phyloP scores from a whole-genome alignment of 2,888 invertebrate genomes.

The Diaprepes abbreviatus region DNA sequence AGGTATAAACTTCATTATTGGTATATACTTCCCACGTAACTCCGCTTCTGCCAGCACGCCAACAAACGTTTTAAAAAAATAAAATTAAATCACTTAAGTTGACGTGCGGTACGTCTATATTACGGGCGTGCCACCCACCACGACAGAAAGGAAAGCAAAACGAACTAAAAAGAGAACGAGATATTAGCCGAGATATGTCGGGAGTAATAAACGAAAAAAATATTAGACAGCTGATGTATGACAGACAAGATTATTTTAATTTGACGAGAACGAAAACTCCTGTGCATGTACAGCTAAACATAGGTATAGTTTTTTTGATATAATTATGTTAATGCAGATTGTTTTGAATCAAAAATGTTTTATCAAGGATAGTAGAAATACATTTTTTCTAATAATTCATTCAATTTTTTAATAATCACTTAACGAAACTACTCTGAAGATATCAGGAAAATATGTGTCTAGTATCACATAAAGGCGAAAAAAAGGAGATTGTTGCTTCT shows the following conservation, averaged over 20 bases:
- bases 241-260: conserved; percentile 19
- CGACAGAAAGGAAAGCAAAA: conserved; percentile 43
- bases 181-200: conserved; percentile 46
- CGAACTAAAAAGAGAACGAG: conserved; percentile 28
- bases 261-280: not conserved
- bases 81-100: conserved; percentile 57
- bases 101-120: conserved; percentile 61
- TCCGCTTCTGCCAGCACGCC: conserved; percentile 22
- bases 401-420: no score
- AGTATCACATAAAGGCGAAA: no score
- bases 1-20: no score
- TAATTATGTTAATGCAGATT: no score
- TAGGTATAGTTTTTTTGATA: not conserved
- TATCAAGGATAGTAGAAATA: no score
- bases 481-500: no score
- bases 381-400: no score
- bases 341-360: no score
- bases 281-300: not conserved
- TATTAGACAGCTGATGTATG: conserved; percentile 42
- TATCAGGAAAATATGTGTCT: no score
- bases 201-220: conserved; percentile 40
- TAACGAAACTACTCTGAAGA: no score
- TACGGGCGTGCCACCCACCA: conserved; percentile 49
- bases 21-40: not conserved
- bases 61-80: conserved; percentile 31